Evolutionary conservation across 2,797 vertebrate species (phyloP).

Genomic region (Telmatherina bonti): DNA sequence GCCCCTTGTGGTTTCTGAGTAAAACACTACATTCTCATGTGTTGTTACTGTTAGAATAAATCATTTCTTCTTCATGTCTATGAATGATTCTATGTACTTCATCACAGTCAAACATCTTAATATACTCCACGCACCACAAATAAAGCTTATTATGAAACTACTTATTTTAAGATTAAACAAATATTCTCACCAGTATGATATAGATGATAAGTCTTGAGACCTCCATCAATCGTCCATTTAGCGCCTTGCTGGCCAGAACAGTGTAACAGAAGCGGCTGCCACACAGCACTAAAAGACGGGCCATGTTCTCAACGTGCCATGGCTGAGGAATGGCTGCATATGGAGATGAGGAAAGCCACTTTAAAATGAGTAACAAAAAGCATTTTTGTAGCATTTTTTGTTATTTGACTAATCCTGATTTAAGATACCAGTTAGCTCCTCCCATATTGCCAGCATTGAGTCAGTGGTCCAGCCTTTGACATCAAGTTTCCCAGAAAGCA

Average conservation of each 20-base stretch:
- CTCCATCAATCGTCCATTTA: conserved; percentile 84
- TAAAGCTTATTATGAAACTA: not conserved
- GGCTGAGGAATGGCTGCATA: conserved; percentile 85
- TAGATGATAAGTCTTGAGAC: conserved; percentile 87
- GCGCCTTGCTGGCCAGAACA: conserved; percentile 88
- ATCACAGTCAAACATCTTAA: not conserved
- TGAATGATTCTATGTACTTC: not conserved
- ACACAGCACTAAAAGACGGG: conserved; percentile 89
- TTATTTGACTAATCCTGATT: not conserved
- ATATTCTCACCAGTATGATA: conserved; percentile 88
- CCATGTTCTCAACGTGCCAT: conserved; percentile 91
- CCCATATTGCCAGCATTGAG: conserved; percentile 87
- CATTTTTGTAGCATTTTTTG: not conserved
- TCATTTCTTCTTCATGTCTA: not conserved
- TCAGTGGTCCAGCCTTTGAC: conserved; percentile 84
- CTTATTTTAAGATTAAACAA: not conserved
- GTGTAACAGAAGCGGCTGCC: conserved; percentile 89
- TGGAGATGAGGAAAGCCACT: not conserved
- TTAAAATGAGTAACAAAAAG: not conserved
- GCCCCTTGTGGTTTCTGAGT: not conserved
- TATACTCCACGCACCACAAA: not conserved
- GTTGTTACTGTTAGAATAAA: not conserved
- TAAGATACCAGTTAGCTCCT: conserved; percentile 89
- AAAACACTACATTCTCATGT: not conserved
- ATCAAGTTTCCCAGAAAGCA: conserved; percentile 79